A percentile compares a stretch with the other conserved stretches of the same genome.
Conservation (phyloP, 2,113 vertebrate genomes). For the Pogonocichla stellata region DNA sequence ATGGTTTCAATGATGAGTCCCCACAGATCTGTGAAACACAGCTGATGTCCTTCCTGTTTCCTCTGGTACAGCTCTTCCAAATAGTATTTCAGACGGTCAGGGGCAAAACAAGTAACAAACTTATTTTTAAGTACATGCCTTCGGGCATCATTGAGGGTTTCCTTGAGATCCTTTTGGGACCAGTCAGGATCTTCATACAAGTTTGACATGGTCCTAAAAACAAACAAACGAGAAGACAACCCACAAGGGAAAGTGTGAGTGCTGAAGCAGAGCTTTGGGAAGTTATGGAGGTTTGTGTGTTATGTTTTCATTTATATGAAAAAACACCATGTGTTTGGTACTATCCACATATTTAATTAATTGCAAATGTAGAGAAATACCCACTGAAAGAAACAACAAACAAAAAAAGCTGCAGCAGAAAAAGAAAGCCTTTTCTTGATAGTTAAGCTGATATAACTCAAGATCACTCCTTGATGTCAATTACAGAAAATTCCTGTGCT, state of each 20-base stretch:
- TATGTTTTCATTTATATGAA: background rate
- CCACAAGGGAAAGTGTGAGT: background rate
- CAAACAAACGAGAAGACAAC: background rate
- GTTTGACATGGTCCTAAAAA: constrained; percentile 79
- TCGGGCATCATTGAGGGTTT: constrained; percentile 45
- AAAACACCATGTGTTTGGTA: background rate
- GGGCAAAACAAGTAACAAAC: constrained; percentile 65
- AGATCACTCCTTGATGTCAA: background rate
- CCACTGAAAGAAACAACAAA: background rate
- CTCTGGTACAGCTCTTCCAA: constrained; percentile 69
- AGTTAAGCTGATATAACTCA: background rate
- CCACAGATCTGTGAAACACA: constrained; percentile 81
- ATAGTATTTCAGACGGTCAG: constrained; percentile 74
- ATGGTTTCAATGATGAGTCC: constrained; percentile 81
- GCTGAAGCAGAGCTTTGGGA: background rate
- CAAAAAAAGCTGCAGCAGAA: background rate
- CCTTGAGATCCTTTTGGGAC: constrained; percentile 79
- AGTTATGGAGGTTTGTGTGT: background rate
- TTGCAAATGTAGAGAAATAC: background rate
- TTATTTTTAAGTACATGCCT: constrained; percentile 75
- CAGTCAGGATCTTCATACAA: constrained; percentile 82
- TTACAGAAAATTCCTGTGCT: background rate
- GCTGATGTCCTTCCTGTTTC: constrained; percentile 72
- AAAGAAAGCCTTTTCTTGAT: background rate
- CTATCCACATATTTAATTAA: background rate